Base-by-base conservation (phyloP, 2,113 vertebrate species). In the Oryzias javanicus region DNA sequence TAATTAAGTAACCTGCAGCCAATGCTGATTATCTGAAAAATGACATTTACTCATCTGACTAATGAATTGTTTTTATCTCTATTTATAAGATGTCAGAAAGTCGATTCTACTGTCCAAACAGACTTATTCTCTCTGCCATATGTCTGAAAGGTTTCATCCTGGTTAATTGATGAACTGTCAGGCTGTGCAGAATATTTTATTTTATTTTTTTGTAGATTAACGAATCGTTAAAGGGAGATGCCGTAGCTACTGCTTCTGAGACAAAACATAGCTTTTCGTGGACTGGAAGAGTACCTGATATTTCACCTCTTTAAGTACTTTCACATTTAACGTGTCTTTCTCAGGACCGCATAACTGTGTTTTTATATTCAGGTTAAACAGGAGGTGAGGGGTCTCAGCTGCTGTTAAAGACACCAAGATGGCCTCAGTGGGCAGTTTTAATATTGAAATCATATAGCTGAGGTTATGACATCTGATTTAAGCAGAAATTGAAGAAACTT, bases 51-150 rank as follows among this genome's bases (percentile, higher is more conserved):
- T 62, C 41, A 62, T 6, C 60, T 52, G 49, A 27, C 60, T 52
- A 42, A 62, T 62, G 44, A 52, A 62, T 52, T 62, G 49, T 25
- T 42, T 35, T 42, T 27, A 17, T 62, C 49, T 62, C 49, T 52
- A 44, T 62, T 62, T 62, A 44, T 29, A 52, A 49, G 5, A 19
- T 45, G 60, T 62, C 60, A 62, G 49, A 62, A 62, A 45, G 45
- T 52, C 60, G 27, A 53, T 62, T 52, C 60, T n/a, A 16, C n/a
- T 44, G n/a, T 22, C 24, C 41, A 45, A 62, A 27, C 18, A 14
- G 49, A 29, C 49, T 45, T 62, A 45, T 62, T 29, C 22, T 45
- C 49, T 3, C 48, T 29, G 14, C 50, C 29, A 51, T 45, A 19
- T 44, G 49, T 51, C 47, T 24, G 6, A 45, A 45, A 27, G 2